A percentile compares a stretch with the other conserved stretches of the same genome.
Evolutionary conservation across 2,113 vertebrate species (phyloP).

Genomic region (Trinectes maculatus): DNA sequence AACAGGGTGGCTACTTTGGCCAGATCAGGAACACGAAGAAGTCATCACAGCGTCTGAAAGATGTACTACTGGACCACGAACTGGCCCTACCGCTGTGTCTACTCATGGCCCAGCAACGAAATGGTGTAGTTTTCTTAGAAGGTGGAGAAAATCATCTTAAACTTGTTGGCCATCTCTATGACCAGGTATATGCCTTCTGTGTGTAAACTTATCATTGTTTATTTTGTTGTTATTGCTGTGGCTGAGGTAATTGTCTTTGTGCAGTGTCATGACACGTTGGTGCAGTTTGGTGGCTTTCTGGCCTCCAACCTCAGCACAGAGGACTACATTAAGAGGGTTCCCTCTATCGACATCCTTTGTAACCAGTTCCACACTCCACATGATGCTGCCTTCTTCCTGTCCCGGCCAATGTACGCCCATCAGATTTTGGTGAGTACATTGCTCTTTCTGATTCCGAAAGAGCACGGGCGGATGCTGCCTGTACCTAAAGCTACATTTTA

Average conservation of each 20-base stretch:
- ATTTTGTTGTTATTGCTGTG: not conserved
- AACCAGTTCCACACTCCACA: conserved; percentile 98
- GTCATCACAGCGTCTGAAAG: conserved; percentile 96
- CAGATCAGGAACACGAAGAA: conserved; percentile 99
- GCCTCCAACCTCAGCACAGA: conserved; percentile 99
- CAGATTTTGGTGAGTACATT: conserved; percentile 93
- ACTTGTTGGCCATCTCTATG: conserved; percentile 97
- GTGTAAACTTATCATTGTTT: no score
- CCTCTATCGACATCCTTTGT: conserved; percentile 96
- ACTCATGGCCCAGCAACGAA: conserved; percentile 95
- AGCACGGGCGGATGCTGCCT: no score
- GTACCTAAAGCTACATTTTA: not conserved
- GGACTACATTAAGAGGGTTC: conserved; percentile 98
- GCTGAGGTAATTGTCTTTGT: conserved; percentile 5
- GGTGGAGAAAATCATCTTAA: conserved; percentile 98
- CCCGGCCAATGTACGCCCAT: conserved; percentile 97
- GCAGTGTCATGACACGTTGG: conserved; percentile 97
- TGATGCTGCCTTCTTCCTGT: conserved; percentile 97
- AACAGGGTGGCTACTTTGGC: conserved; percentile 97
- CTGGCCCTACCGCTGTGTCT: conserved; percentile 95
- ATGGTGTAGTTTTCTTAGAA: conserved; percentile 93
- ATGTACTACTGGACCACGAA: conserved; percentile 92
- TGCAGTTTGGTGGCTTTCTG: conserved; percentile 98
- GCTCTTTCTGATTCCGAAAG: not conserved
- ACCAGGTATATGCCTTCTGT: conserved; percentile 85